These are phyloP conservation scores for Nothoprocta perdicaria DNA, from an alignment of 2,113 vertebrate species.

Conservation along the genomic window DNA sequence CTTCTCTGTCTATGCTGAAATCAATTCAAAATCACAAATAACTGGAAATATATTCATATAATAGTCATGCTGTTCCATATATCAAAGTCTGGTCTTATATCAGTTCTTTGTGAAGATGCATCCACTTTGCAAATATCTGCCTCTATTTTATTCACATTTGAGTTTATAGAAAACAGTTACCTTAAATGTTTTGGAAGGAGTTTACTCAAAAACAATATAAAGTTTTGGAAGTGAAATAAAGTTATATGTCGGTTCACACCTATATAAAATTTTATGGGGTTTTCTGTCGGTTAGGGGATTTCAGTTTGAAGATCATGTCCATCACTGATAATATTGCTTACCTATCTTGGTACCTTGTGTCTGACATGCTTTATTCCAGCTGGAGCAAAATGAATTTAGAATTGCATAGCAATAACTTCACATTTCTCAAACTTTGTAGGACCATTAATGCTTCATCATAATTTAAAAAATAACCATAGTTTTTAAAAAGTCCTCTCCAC, in stretches of 20 bases:
- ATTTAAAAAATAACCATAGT: background rate
- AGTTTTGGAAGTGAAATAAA: background rate
- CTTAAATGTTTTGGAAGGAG: rapidly evolving
- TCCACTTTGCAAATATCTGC: background rate
- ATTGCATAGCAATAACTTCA: background rate
- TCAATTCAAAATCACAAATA: background rate
- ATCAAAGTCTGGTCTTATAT: background rate
- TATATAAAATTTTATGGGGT: too few species aligned
- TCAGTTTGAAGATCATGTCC: background rate
- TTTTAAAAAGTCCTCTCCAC: background rate
- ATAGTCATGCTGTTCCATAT: background rate
- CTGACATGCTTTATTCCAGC: background rate
- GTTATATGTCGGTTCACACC: rapidly evolving
- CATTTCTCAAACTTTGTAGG: background rate
- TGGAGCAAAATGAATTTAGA: background rate
- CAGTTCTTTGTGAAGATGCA: background rate
- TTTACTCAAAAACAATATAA: background rate
- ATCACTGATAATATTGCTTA: background rate
- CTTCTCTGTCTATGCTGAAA: background rate
- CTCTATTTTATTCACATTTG: background rate
- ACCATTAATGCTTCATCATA: background rate
- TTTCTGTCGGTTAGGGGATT: background rate
- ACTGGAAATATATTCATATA: background rate
- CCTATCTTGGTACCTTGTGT: background rate
- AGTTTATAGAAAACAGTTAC: background rate